Conservation (phyloP, 2,113 vertebrate species). For the Oceanodroma tethys region DNA sequence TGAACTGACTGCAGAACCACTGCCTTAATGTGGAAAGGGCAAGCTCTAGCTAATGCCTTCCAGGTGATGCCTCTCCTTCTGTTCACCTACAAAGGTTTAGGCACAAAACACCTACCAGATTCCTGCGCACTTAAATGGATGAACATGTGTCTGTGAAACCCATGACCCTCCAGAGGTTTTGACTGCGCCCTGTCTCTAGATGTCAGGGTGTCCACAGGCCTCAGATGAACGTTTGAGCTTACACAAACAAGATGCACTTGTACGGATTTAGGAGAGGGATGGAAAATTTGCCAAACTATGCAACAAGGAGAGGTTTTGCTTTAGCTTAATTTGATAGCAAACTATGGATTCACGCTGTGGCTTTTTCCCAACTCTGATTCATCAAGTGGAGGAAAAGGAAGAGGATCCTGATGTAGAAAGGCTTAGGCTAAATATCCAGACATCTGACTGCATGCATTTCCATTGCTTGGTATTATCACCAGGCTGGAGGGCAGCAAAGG, state of each 20-base stretch:
- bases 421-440: neutral
- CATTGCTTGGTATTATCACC: neutral
- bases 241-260: neutral
- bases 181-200: neutral
- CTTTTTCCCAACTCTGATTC: neutral
- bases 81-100: neutral
- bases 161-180: neutral
- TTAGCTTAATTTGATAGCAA: neutral
- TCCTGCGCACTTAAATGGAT: neutral
- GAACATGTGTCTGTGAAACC: neutral
- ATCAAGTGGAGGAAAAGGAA: neutral
- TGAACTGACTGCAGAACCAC: neutral
- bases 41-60: neutral
- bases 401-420: neutral
- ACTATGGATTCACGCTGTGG: neutral
- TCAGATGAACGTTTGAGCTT: neutral
- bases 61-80: neutral
- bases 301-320: neutral
- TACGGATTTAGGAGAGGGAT: neutral
- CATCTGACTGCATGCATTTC: neutral
- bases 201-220: neutral
- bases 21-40: neutral
- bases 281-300: neutral
- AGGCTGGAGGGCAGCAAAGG: neutral
- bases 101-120: neutral